phyloP scores from a whole-genome alignment of 1,140 invertebrate species.

The Archivesica marissinica region DNA sequence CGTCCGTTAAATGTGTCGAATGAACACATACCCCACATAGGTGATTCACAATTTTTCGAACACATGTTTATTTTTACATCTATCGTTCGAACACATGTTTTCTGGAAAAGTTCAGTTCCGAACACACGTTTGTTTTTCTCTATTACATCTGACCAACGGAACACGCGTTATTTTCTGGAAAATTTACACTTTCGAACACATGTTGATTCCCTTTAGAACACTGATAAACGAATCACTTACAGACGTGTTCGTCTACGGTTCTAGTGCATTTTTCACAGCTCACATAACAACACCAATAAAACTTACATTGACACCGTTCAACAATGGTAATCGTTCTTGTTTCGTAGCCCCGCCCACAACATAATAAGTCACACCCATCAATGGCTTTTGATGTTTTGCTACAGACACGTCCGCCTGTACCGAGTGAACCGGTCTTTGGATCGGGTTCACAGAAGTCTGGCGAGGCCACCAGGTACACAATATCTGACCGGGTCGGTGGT shows the following conservation, averaged over 20 bases:
- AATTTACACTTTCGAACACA: constrained; percentile 16
- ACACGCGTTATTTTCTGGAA: too few species aligned
- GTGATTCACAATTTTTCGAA: too few species aligned
- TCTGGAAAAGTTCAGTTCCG: too few species aligned
- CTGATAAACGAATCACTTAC: constrained; percentile 72
- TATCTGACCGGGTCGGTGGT: constrained; percentile 86
- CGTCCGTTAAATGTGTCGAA: too few species aligned
- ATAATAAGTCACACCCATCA: constrained; percentile 85
- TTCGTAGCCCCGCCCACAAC: constrained; percentile 85
- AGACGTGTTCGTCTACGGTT: constrained; percentile 81
- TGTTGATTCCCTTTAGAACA: not conserved
- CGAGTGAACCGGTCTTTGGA: constrained; percentile 83
- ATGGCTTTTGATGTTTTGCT: constrained; percentile 84
- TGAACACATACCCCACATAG: too few species aligned
- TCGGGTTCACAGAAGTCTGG: constrained; percentile 97
- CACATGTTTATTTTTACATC: too few species aligned
- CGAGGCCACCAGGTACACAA: constrained; percentile 96
- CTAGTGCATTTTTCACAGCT: constrained; percentile 84
- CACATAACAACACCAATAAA: constrained; percentile 85
- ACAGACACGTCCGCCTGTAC: constrained; percentile 83
- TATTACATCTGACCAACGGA: too few species aligned
- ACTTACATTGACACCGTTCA: constrained; percentile 87
- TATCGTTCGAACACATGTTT: too few species aligned
- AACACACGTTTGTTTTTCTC: too few species aligned
- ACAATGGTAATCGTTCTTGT: constrained; percentile 87